These are phyloP conservation scores for Maniola jurtina DNA, from an alignment of 1,140 invertebrate species.

Conservation along the genomic window DNA sequence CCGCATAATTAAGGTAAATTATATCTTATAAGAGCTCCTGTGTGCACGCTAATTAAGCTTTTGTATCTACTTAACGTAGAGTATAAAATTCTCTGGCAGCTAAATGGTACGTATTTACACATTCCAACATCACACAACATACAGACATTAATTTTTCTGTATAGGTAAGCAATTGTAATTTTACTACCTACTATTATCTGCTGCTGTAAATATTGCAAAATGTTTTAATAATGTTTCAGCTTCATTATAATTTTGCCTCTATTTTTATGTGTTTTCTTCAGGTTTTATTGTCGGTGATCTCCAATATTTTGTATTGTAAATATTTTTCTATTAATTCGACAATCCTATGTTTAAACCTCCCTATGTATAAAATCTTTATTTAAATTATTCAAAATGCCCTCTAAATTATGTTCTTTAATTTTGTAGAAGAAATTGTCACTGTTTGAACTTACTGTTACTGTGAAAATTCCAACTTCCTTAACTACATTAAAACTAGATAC, in stretches of 20 bases:
- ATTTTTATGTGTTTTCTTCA: slow-evolving; percentile 12
- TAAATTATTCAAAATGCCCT: no score
- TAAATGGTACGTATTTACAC: slow-evolving; percentile 20
- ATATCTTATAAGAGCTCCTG: slow-evolving; percentile 41
- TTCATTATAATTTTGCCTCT: slow-evolving; percentile 9
- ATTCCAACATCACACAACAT: slow-evolving; percentile 17
- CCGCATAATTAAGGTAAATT: slow-evolving; percentile 61
- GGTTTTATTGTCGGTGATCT: not conserved
- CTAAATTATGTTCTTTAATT: no score
- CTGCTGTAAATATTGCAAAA: slow-evolving; percentile 35
- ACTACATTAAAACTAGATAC: no score
- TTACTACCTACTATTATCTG: slow-evolving; percentile 29
- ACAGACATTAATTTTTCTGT: slow-evolving; percentile 6
- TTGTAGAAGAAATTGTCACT: no score
- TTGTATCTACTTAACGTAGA: slow-evolving; percentile 22
- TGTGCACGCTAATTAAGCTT: slow-evolving; percentile 43
- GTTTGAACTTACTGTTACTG: no score
- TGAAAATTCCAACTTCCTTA: no score
- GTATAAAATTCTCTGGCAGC: not conserved
- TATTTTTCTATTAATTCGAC: not conserved
- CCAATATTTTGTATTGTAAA: not conserved
- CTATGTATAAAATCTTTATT: no score
- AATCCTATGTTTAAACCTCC: not conserved
- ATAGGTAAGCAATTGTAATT: slow-evolving; percentile 6
- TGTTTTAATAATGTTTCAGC: slow-evolving; percentile 14